Base-by-base conservation (phyloP, 2,888 invertebrate species). In the Melanotus villosus region DNA sequence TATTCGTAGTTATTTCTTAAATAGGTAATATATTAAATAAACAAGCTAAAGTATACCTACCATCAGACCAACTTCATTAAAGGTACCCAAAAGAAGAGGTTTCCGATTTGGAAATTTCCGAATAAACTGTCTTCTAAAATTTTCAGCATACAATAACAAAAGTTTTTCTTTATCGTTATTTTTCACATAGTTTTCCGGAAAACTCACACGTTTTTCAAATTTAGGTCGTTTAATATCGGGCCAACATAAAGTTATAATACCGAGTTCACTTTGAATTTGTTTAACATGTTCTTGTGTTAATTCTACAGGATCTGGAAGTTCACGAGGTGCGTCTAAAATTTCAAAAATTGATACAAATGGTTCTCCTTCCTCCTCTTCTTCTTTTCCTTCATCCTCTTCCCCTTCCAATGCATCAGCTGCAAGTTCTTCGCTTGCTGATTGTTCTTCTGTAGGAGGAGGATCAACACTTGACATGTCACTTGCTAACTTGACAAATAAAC, bases 51-150 rank as follows among this genome's bases (percentile, higher is more conserved):
- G n/a, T n/a, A n/a, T 34, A 65, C 73, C 75, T 83, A 93, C 94
- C 89, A 93, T 91, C 68, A 93, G 86, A 52, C 90, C 90, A 79
- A 92, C 93, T 84, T 94, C 94, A 80, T 95, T 95, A 57, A 90
- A 90, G 43, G 90, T 88, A 57, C 91, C 92, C 60, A 95, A 81
- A 41, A 94, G 86, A 60, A 93, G 79, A 0, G 92, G 91, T 71
- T 90, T 89, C 56, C 92, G 87, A 23, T 88, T 82, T 0, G 88
- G 87, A 82, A 87, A 90, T 54, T 87, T 85, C 60, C 86, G 84
- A 62, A 86, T 84, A 83, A 89, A 93, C 78, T 94, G 94, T 57
- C 88, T 87, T 12, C 94, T 88, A 80, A 94, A 94, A 82, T 93
- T 94, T 83, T 94, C 94, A 0, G 92, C 90, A 77, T 92, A 92